Conservation (phyloP, 2,888 invertebrate genomes). For the Gibbula magus region DNA sequence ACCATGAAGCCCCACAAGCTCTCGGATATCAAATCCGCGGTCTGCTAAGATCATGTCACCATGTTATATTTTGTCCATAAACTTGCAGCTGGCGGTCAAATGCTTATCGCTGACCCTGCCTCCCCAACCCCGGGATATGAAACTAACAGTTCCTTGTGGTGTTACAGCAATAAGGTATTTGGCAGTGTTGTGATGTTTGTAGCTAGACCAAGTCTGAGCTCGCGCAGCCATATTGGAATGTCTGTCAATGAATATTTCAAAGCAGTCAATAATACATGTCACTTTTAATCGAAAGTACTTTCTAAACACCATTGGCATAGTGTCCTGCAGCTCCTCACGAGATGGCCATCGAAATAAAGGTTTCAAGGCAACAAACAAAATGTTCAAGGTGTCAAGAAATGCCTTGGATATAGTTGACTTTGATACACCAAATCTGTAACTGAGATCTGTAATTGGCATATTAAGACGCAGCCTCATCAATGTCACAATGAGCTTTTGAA, state of each 20-base stretch:
- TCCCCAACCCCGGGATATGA: constrained; percentile 51
- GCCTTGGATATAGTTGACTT: constrained; percentile 26
- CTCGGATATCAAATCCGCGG: constrained; percentile 14
- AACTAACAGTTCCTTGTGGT: constrained; percentile 50
- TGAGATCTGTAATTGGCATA: constrained; percentile 26
- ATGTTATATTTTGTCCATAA: constrained; percentile 43
- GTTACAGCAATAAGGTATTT: constrained; percentile 54
- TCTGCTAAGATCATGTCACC: constrained; percentile 36
- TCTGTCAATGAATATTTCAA: constrained; percentile 48
- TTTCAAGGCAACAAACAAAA: constrained; percentile 30
- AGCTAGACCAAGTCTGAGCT: constrained; percentile 48
- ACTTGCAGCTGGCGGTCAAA: constrained; percentile 41
- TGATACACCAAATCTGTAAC: constrained; percentile 29
- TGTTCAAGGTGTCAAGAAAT: constrained; percentile 16
- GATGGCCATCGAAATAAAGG: constrained; percentile 32
- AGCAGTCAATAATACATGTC: constrained; percentile 43
- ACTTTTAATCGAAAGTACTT: constrained; percentile 35
- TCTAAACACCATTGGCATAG: constrained; percentile 41
- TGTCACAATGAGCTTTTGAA: constrained; percentile 33
- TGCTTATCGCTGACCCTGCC: constrained; percentile 51
- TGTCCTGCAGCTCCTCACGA: constrained; percentile 31
- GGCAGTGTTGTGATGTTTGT: constrained; percentile 51
- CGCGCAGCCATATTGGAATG: constrained; percentile 43
- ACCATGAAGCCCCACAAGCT: background rate
- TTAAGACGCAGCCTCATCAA: constrained; percentile 40